Conservation (phyloP, 2,797 vertebrate genomes). For the Holocentrus rufus region DNA sequence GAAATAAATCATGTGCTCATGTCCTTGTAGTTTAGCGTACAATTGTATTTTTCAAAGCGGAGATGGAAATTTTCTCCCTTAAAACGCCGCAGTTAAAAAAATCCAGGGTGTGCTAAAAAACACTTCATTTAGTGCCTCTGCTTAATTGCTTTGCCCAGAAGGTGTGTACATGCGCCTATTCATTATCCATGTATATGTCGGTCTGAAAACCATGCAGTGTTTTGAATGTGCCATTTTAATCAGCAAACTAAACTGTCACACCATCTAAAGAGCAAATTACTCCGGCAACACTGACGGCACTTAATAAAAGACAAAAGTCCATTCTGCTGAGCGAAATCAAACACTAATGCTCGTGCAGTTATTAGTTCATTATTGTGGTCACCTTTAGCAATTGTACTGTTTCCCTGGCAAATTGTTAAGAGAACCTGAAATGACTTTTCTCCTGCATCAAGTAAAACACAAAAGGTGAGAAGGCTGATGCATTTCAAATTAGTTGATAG, state of each 20-base stretch:
- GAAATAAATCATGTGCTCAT: constrained; percentile 80
- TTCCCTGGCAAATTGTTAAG: constrained; percentile 31
- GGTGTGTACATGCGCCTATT: neutral
- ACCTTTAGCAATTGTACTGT: constrained; percentile 21
- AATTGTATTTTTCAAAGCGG: constrained; percentile 70
- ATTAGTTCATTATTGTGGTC: constrained; percentile 28
- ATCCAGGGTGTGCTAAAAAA: constrained; percentile 28
- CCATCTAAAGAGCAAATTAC: constrained; percentile 30
- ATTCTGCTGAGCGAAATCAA: constrained; percentile 11
- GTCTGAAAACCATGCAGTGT: neutral
- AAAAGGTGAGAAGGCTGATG: neutral
- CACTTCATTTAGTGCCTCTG: constrained; percentile 13
- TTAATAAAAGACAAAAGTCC: constrained; percentile 19
- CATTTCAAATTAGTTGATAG: constrained; percentile 17
- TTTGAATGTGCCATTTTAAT: constrained; percentile 38
- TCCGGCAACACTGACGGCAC: constrained; percentile 2
- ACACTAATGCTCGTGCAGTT: constrained; percentile 15
- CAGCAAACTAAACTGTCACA: constrained; percentile 15
- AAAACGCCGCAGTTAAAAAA: constrained; percentile 20
- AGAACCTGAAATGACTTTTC: constrained; percentile 9
- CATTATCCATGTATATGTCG: neutral
- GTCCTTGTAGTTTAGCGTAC: constrained; percentile 64
- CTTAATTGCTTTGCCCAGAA: neutral
- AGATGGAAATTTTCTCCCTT: constrained; percentile 36
- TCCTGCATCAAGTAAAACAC: constrained; percentile 6